Base-by-base conservation (phyloP, 2,113 vertebrate species). In the Redunca redunca region DNA sequence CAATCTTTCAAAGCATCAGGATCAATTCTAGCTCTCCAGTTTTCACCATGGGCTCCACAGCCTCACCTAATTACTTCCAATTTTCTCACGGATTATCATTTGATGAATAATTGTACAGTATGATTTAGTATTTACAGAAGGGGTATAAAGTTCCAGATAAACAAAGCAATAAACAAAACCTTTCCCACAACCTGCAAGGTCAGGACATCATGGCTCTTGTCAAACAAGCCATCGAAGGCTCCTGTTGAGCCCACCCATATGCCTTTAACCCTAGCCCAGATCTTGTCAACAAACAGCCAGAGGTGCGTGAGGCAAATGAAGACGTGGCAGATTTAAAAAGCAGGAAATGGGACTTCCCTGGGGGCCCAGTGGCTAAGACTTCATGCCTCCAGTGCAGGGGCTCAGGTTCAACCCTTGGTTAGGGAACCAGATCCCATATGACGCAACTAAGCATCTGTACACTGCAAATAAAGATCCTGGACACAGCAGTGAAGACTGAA, bases 211-310 rank as follows among this genome's bases (percentile, higher is more conserved):
- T 2, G 4, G 15, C 19, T 84, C 14, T 46, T 1, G 5, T 43
- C 82, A 58, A 48, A 30, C 14, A 30, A 52, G 4, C 8, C 33
- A n/a, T 9, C 7, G 1, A 33, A 80, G 43, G 7, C 19, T 57
- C 10, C 46, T 5, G 2, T 6, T 4, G 36, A n/a, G 21, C 30
- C 1, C 11, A 0, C 21, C 1, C 11, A 0, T 0, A 5, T 14
- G n/a, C 3, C 55, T 90, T 40, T 36, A 36, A 48, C 7, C 21
- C n/a, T 50, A 53, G 8, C 3, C 19, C 21, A 3, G 30, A 58
- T 46, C 25, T 11, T 19, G 7, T 40, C 82, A n/a, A 5, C 15
- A 33, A 8, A 26, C 19, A 83, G 0, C 1, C 17, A 17, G 36
- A 43, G 21, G 23, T 2, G 23, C 12, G 13, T 5, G 48, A 57